Percentiles rank a stretch among this genome's conserved stretches.
phyloP scores from a whole-genome alignment of 1,140 invertebrate species.

The Spodoptera litura region DNA sequence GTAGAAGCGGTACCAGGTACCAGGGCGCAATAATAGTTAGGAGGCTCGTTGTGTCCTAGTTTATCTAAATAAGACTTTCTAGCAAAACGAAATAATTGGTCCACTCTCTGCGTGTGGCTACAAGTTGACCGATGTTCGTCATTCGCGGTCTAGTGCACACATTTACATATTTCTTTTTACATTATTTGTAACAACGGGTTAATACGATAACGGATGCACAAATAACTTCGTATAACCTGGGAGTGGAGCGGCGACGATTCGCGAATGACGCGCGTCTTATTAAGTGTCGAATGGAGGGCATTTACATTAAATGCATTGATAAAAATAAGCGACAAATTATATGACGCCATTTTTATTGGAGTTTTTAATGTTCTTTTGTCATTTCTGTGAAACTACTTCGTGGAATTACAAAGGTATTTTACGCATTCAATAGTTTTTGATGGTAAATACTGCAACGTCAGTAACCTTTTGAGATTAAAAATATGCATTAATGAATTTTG shows the following conservation, averaged over 20 bases:
- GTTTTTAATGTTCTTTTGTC: no score
- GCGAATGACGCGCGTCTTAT: slow-evolving; percentile 4
- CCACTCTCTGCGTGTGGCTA: background rate
- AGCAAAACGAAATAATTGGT: slow-evolving; percentile 10
- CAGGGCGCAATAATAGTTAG: background rate
- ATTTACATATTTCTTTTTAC: slow-evolving; percentile 43
- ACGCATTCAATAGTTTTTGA: no score
- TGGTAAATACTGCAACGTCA: no score
- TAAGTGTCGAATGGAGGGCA: background rate
- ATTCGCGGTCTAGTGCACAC: slow-evolving; percentile 41
- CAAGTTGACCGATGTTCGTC: slow-evolving; percentile 14
- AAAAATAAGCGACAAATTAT: background rate
- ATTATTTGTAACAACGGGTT: slow-evolving; percentile 34
- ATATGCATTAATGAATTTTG: background rate
- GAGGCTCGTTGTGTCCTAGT: background rate
- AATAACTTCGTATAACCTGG: slow-evolving; percentile 1
- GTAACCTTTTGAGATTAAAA: background rate
- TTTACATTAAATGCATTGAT: background rate
- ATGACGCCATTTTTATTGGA: no score
- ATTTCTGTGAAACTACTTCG: no score
- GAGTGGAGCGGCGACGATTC: background rate
- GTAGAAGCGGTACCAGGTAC: background rate
- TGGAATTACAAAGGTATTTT: no score
- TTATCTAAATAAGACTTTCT: slow-evolving; percentile 24
- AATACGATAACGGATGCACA: slow-evolving; percentile 26